Conservation (phyloP, 2,888 invertebrate genomes). For the Synergus gifuensis region DNA sequence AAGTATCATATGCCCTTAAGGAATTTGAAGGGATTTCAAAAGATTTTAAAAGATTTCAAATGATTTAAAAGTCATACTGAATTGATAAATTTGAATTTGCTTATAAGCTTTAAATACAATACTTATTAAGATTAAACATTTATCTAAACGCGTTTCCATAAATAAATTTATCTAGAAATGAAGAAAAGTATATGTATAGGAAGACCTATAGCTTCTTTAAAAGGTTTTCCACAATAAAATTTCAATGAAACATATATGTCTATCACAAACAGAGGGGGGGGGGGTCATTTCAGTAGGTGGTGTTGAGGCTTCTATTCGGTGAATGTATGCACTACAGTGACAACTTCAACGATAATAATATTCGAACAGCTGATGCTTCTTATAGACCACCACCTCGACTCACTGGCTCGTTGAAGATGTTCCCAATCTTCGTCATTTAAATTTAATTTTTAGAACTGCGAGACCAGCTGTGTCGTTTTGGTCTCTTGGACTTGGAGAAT, state of each 20-base stretch:
- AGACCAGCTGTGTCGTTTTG: slow-evolving; percentile 41
- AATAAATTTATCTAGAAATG: neutral
- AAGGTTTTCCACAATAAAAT: slow-evolving; percentile 18
- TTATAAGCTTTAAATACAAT: too few species aligned
- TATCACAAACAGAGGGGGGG: slow-evolving; percentile 1
- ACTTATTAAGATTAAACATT: too few species aligned
- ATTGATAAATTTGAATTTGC: too few species aligned
- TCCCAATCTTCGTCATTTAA: slow-evolving; percentile 58
- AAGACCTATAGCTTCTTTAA: neutral
- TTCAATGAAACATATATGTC: slow-evolving; percentile 40
- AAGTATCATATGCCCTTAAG: too few species aligned
- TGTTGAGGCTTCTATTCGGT: neutral
- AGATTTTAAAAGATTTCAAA: too few species aligned
- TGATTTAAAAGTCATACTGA: too few species aligned
- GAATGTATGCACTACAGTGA: slow-evolving; percentile 63
- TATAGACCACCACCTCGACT: slow-evolving; percentile 56
- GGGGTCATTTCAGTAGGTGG: slow-evolving; percentile 20
- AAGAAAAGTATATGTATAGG: too few species aligned
- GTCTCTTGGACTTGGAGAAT: slow-evolving; percentile 34
- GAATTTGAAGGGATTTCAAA: too few species aligned
- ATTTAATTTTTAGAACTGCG: slow-evolving; percentile 50
- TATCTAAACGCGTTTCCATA: neutral
- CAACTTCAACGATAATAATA: slow-evolving; percentile 60
- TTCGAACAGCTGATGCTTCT: slow-evolving; percentile 60
- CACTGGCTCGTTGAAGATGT: slow-evolving; percentile 51